These are phyloP conservation scores for Phoxinus dragarum DNA, from an alignment of 2,797 vertebrate genomes.

Conservation along the genomic window DNA sequence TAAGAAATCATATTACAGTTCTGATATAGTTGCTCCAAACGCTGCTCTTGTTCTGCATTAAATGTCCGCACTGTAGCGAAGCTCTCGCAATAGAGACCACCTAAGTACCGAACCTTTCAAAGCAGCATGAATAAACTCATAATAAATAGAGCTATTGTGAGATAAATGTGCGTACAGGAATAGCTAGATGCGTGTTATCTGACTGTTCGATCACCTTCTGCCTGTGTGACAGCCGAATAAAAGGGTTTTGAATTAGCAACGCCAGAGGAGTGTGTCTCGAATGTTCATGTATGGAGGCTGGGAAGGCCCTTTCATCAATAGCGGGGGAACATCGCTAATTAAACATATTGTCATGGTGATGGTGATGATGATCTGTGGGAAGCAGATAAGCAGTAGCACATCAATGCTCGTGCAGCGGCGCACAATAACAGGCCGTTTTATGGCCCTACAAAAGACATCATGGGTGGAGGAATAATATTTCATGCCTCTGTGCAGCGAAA, in stretches of 20 bases:
- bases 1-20: background rate
- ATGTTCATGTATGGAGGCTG: slow-evolving; percentile 39
- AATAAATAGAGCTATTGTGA: slow-evolving; percentile 58
- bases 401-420: slow-evolving; percentile 18
- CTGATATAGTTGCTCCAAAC: background rate
- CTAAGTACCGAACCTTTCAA: slow-evolving; percentile 30
- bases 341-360: slow-evolving; percentile 61
- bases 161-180: slow-evolving; percentile 34
- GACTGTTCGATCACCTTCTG: slow-evolving; percentile 41
- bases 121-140: slow-evolving; percentile 48
- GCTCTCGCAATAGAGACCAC: slow-evolving; percentile 30
- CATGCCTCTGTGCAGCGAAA: slow-evolving; percentile 64
- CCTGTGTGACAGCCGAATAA: slow-evolving; percentile 54
- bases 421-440: slow-evolving; percentile 43
- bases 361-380: slow-evolving; percentile 57
- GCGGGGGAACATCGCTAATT: slow-evolving; percentile 53
- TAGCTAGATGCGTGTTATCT: slow-evolving; percentile 50
- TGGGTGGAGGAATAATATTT: slow-evolving; percentile 68
- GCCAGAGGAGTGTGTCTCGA: slow-evolving; percentile 39
- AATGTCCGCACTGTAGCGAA: background rate
- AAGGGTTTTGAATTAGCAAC: slow-evolving; percentile 56
- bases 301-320: slow-evolving; percentile 50
- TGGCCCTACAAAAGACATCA: slow-evolving; percentile 58
- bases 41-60: background rate
- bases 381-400: slow-evolving; percentile 54